These are phyloP conservation scores for Triplophysa tibetana DNA, from an alignment of 2,113 vertebrate genomes.

Conservation along the genomic window DNA sequence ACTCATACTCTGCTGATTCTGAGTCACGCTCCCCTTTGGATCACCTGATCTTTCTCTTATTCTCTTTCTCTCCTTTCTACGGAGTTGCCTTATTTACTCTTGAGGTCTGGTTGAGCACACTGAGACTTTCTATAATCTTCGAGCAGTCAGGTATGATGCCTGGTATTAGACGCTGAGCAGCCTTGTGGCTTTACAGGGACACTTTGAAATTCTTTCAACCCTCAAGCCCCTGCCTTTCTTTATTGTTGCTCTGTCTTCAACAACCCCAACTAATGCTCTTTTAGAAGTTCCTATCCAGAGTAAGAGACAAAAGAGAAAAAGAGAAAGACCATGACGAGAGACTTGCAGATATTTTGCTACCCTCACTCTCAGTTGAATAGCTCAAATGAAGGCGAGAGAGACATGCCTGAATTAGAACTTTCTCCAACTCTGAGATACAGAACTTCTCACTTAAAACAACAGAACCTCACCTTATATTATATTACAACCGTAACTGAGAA, in stretches of 20 bases:
- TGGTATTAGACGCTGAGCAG: constrained; percentile 43
- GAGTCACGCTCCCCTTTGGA: constrained; percentile 54
- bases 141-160: constrained; percentile 43
- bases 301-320: constrained; percentile 43
- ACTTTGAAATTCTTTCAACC: constrained; percentile 58
- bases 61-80: constrained; percentile 31
- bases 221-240: constrained; percentile 2
- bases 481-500: neutral
- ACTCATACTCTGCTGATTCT: constrained; percentile 33
- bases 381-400: constrained; percentile 35
- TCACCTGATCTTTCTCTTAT: neutral
- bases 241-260: constrained; percentile 45
- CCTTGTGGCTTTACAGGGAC: constrained; percentile 60
- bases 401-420: constrained; percentile 43
- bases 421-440: constrained; percentile 31
- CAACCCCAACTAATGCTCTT: constrained; percentile 49
- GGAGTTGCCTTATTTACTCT: constrained; percentile 52
- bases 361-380: constrained; percentile 37
- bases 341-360: constrained; percentile 52
- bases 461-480: constrained; percentile 14
- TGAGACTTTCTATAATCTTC: constrained; percentile 50
- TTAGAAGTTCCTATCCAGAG: constrained; percentile 42
- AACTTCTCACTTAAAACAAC: constrained; percentile 44
- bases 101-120: constrained; percentile 43
- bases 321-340: constrained; percentile 42